These are phyloP conservation scores for Aulostomus chinensis DNA, from an alignment of 2,797 vertebrate genomes.

Conservation along the genomic window DNA sequence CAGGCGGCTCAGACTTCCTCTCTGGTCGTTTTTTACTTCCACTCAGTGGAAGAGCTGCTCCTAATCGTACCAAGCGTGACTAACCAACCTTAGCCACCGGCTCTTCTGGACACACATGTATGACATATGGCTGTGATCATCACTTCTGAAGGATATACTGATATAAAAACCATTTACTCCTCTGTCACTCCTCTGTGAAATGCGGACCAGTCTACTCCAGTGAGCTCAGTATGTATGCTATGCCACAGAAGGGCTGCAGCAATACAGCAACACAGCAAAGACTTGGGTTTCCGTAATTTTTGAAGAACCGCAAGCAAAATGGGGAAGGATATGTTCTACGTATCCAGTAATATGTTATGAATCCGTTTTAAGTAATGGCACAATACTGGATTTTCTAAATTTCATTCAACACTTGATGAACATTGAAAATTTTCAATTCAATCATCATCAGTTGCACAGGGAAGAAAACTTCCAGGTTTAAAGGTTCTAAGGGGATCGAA, in stretches of 20 bases:
- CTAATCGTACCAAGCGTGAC: slow-evolving; percentile 60
- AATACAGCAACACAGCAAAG: neutral
- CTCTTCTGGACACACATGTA: slow-evolving; percentile 35
- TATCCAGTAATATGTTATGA: too few relatives aligned
- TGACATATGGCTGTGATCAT: slow-evolving; percentile 34
- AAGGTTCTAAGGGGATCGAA: too few relatives aligned
- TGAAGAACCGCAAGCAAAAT: neutral
- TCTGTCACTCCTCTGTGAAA: slow-evolving; percentile 8
- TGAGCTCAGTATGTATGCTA: neutral
- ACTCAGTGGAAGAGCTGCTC: slow-evolving; percentile 39
- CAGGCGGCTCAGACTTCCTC: slow-evolving; percentile 19
- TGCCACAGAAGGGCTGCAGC: neutral
- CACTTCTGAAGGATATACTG: slow-evolving; percentile 35
- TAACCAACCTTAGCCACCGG: slow-evolving; percentile 30
- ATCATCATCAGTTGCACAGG: too few relatives aligned
- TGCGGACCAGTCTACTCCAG: slow-evolving; percentile 4
- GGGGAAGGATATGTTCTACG: neutral
- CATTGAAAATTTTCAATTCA: too few relatives aligned
- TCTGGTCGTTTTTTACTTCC: slow-evolving; percentile 52
- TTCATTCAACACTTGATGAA: too few relatives aligned
- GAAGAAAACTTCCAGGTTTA: too few relatives aligned
- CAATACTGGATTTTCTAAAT: too few relatives aligned
- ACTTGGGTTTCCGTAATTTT: neutral
- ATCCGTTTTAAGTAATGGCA: too few relatives aligned
- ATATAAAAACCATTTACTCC: slow-evolving; percentile 10